phyloP scores from a whole-genome alignment of 2,888 invertebrate genomes.

The Pediacus dermestoides region DNA sequence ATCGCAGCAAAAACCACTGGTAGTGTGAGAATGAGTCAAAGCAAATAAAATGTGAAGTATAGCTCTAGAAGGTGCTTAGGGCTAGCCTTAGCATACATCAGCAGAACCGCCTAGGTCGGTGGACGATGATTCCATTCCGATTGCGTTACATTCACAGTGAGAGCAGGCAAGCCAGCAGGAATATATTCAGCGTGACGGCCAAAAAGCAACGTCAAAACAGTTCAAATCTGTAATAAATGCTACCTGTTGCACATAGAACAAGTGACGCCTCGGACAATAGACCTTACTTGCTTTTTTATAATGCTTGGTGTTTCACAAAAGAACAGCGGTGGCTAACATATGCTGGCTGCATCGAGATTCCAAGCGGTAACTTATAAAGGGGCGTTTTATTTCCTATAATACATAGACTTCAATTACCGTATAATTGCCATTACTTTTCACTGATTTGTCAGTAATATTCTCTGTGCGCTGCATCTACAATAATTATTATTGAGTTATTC shows the following conservation, averaged over 20 bases:
- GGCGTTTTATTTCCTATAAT: conserved; percentile 8
- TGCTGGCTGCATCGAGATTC: conserved; percentile 8
- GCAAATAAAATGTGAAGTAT: too few relatives aligned
- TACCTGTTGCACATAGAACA: conserved; percentile 30
- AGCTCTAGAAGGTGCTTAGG: too few relatives aligned
- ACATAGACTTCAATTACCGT: conserved; percentile 2
- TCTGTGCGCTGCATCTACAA: too few relatives aligned
- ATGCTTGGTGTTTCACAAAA: conserved; percentile 9
- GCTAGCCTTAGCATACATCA: too few relatives aligned
- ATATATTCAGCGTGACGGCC: conserved; percentile 5
- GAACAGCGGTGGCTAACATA: conserved; percentile 11
- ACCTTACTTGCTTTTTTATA: conserved; percentile 18
- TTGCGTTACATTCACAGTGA: too few relatives aligned
- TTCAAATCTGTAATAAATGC: conserved; percentile 17
- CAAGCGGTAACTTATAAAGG: conserved; percentile 11
- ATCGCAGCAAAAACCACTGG: too few relatives aligned
- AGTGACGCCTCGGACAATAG: conserved; percentile 25
- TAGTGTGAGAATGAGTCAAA: too few relatives aligned
- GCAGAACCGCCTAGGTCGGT: too few relatives aligned
- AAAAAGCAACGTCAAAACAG: conserved; percentile 12
- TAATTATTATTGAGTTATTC: too few relatives aligned
- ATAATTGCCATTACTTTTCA: conserved; percentile 1
- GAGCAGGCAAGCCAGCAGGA: too few relatives aligned
- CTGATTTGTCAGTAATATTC: conserved; percentile 1
- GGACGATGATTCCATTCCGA: too few relatives aligned